Evolutionary conservation across 2,797 vertebrate genomes (phyloP).

Genomic region (Pseudochirops corinnae): DNA sequence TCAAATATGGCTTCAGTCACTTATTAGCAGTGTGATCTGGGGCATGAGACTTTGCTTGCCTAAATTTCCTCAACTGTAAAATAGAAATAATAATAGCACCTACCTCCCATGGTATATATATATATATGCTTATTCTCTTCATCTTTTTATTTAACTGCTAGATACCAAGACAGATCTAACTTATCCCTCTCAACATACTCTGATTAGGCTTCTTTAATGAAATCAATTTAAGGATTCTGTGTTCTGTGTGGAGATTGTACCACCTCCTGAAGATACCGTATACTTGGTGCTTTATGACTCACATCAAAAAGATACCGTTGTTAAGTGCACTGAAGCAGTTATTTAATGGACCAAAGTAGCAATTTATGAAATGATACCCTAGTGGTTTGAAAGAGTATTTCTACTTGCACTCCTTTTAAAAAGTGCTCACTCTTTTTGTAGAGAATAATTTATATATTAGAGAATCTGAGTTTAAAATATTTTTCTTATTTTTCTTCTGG

Average conservation of each 20-base stretch:
- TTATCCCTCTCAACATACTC: background rate
- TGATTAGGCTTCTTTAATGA: background rate
- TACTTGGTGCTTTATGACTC: conserved; percentile 30
- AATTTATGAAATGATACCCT: conserved; percentile 6
- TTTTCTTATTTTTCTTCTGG: background rate
- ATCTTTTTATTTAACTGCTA: background rate
- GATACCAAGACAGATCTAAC: background rate
- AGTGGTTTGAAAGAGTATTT: background rate
- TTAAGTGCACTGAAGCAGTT: background rate
- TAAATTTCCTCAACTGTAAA: background rate
- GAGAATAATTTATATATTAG: background rate
- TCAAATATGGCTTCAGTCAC: background rate
- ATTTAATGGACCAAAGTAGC: background rate
- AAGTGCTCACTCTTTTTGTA: background rate
- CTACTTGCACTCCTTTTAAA: conserved; percentile 29
- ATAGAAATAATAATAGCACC: background rate
- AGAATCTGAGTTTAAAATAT: background rate
- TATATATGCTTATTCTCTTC: background rate
- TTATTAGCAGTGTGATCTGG: background rate
- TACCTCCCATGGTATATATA: background rate
- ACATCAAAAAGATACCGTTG: background rate
- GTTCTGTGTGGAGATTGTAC: background rate
- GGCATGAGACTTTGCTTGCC: background rate
- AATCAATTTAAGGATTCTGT: background rate
- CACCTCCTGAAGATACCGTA: background rate